phyloP scores from a whole-genome alignment of 2,113 vertebrate species.

The Eolophus roseicapilla region DNA sequence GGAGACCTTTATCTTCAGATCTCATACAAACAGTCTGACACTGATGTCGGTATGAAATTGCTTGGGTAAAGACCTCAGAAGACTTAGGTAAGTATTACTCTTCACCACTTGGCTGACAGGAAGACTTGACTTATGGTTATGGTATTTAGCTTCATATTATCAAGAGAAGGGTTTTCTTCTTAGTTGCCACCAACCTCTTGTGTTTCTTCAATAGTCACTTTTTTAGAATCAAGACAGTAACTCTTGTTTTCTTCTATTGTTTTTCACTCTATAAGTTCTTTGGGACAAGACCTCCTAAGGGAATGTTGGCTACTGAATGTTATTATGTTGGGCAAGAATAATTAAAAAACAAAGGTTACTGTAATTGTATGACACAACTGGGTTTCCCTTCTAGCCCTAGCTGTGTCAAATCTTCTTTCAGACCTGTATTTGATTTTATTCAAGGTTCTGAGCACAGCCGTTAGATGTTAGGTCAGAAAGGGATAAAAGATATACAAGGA shows the following conservation, averaged over 20 bases:
- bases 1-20: conserved; percentile 52
- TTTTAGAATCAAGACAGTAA: background rate
- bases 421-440: background rate
- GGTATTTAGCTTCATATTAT: conserved; percentile 28
- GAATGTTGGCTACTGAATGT: background rate
- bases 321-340: background rate
- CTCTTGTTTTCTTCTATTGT: background rate
- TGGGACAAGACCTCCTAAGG: background rate
- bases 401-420: background rate
- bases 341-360: background rate
- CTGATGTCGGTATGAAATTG: conserved; percentile 56
- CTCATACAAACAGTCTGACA: conserved; percentile 22
- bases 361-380: background rate
- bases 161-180: background rate
- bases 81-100: conserved; percentile 39
- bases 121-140: conserved; percentile 25
- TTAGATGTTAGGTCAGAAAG: background rate
- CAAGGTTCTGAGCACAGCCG: background rate
- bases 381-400: background rate
- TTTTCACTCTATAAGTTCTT: background rate
- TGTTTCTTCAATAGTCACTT: background rate
- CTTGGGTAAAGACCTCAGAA: conserved; percentile 38
- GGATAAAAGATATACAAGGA: background rate
- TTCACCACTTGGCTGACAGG: conserved; percentile 22
- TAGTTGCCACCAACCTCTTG: background rate